Conservation (phyloP, 1,140 invertebrate species). For the Drosophila seguyi region DNA sequence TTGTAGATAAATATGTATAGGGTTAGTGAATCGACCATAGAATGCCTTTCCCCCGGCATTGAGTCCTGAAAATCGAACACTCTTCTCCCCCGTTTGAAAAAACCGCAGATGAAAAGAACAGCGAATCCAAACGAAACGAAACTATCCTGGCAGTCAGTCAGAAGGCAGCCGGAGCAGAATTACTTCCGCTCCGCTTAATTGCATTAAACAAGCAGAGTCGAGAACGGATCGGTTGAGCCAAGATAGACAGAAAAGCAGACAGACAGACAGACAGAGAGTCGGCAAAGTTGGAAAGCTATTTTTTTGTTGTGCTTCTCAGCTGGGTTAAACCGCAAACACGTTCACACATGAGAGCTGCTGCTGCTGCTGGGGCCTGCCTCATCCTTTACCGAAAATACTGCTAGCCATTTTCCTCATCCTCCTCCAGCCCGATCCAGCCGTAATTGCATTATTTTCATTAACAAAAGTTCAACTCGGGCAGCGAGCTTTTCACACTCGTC, state of each 20-base stretch:
- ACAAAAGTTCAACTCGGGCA: slow-evolving; percentile 74
- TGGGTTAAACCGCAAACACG: slow-evolving; percentile 72
- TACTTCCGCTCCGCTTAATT: slow-evolving; percentile 77
- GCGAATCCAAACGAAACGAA: slow-evolving; percentile 16
- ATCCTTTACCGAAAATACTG: background rate
- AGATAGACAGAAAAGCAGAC: slow-evolving; percentile 25
- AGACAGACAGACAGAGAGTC: slow-evolving; percentile 18
- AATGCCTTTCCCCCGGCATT: background rate
- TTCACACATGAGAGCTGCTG: slow-evolving; percentile 77
- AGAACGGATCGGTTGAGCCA: slow-evolving; percentile 33
- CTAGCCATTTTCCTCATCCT: background rate
- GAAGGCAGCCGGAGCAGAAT: slow-evolving; percentile 49
- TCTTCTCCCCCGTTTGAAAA: slow-evolving; percentile 1
- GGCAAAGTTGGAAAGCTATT: slow-evolving; percentile 18
- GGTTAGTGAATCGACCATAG: background rate
- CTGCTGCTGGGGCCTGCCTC: slow-evolving; percentile 25
- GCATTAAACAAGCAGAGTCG: slow-evolving; percentile 71
- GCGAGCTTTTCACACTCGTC: slow-evolving; percentile 53
- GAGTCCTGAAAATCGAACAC: slow-evolving; percentile 18
- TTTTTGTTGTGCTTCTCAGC: slow-evolving; percentile 46
- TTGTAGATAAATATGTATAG: background rate
- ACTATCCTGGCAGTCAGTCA: slow-evolving; percentile 55
- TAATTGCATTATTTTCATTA: slow-evolving; percentile 83
- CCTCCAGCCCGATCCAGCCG: slow-evolving; percentile 24
- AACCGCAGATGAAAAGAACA: slow-evolving; percentile 28